Conservation (phyloP, 2,888 invertebrate genomes). For the Erebia ligea region DNA sequence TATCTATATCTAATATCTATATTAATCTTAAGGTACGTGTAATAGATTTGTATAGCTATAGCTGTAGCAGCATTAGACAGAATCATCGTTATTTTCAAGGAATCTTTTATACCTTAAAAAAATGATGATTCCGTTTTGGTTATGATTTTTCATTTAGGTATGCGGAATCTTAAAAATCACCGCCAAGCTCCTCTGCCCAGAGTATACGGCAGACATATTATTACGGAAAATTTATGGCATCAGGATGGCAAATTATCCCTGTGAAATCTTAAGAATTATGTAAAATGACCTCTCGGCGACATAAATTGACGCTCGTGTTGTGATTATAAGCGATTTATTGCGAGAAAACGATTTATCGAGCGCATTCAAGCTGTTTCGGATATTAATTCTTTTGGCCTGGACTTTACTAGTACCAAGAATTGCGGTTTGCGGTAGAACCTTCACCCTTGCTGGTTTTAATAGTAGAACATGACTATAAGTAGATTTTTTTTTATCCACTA, state of each 20-base stretch:
- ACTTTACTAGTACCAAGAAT: neutral
- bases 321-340: conserved; percentile 50
- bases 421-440: neutral
- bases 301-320: conserved; percentile 59
- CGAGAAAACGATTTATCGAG: conserved; percentile 24
- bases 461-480: neutral
- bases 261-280: conserved; percentile 58
- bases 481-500: no score
- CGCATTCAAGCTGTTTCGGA: conserved; percentile 1
- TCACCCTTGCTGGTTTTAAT: no score
- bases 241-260: conserved; percentile 56
- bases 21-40: no score
- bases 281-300: conserved; percentile 56
- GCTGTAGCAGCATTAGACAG: no score
- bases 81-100: no score
- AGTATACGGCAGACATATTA: conserved; percentile 55
- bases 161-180: conserved; percentile 45
- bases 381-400: conserved; percentile 17
- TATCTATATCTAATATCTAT: no score
- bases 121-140: no score
- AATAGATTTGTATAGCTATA: no score
- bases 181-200: conserved; percentile 46
- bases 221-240: conserved; percentile 60
- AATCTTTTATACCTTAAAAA: no score
- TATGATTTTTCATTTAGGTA: neutral